Base-by-base conservation (phyloP, 2,888 invertebrate genomes). In the Dryocosmus kuriphilus region DNA sequence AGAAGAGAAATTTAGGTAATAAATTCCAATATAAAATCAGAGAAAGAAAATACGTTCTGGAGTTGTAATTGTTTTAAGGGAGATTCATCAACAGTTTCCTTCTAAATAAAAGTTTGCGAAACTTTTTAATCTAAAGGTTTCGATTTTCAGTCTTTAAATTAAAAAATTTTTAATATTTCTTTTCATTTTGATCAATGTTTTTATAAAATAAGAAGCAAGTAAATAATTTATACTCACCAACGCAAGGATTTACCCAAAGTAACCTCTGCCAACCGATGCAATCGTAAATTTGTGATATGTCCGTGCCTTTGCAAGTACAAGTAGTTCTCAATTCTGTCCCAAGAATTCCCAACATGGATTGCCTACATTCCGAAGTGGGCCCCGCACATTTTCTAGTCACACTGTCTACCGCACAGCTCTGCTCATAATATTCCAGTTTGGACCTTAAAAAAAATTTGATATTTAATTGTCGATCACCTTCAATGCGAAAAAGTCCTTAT, bases 161-260 rank as follows among this genome's bases (percentile, higher is more conserved):
- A 41, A 4, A 11, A 16, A 41, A n/a, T 51, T n/a, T n/a, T 0
- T 4, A 24, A 24, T 16, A 60, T 14, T 16, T 6, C n/a, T 16
- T 24, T 60, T 6, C 16, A 22, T 9, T 55, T 11, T 0, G 0
- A 55, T n/a, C 9, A 22, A 9, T 22, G 9, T n/a, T 2, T 1
- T 22, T 55, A 14, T 55, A 0, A 22, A 3, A 16, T n/a, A 55
- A 22, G 4, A 22, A 11, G 4, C 22, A 7, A 55, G 22, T 55
- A 4, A 55, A 55, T 22, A 11, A 55, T 22, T 51, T 11, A 51
- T 22, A 93, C 96, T 94, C 92, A 98, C 98, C 97, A 86, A 98
- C 97, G 92, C 98, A 98, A 75, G 97, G 97, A 92, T 98, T 98
- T 80, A 97, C 95, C 97, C 98, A 98, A 57, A 98, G 93, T 60